phyloP scores from a whole-genome alignment of 2,113 vertebrate species.

The Phalacrocorax carbo region DNA sequence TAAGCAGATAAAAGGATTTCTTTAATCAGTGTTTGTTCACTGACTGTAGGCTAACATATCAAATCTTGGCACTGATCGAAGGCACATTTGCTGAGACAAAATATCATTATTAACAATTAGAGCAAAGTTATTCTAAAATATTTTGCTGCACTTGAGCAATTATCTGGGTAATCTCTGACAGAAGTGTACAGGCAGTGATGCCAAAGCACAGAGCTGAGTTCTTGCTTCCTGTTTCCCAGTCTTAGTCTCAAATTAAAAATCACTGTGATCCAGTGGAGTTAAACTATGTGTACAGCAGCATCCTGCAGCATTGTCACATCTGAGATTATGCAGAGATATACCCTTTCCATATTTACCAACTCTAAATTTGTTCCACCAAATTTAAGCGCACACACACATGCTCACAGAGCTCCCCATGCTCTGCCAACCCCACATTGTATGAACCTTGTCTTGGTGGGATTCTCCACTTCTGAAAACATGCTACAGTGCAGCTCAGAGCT shows the following conservation, averaged over 20 bases:
- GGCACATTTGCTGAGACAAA: not conserved
- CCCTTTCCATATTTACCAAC: not conserved
- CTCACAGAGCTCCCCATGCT: not conserved
- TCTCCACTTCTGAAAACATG: not conserved
- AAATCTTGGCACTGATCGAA: not conserved
- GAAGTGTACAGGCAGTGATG: not conserved
- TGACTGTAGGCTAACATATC: not conserved
- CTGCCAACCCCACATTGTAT: rapidly evolving
- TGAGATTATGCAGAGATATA: not conserved
- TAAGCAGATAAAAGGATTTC: not conserved
- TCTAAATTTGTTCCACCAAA: not conserved
- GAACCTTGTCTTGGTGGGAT: not conserved
- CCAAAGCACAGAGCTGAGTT: not conserved
- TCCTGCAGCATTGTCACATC: not conserved
- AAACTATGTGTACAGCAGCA: not conserved
- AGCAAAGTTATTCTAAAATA: slow-evolving; percentile 28
- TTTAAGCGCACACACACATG: not conserved
- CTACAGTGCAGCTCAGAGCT: not conserved
- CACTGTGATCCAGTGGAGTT: not conserved
- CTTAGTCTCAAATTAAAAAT: not conserved
- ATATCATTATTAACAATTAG: slow-evolving; percentile 31
- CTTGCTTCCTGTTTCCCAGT: not conserved
- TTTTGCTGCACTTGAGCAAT: slow-evolving; percentile 21
- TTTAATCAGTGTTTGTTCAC: not conserved
- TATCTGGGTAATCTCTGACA: not conserved